Evolutionary conservation across 2,888 invertebrate genomes (phyloP).

Genomic region (Neoascia interrupta): DNA sequence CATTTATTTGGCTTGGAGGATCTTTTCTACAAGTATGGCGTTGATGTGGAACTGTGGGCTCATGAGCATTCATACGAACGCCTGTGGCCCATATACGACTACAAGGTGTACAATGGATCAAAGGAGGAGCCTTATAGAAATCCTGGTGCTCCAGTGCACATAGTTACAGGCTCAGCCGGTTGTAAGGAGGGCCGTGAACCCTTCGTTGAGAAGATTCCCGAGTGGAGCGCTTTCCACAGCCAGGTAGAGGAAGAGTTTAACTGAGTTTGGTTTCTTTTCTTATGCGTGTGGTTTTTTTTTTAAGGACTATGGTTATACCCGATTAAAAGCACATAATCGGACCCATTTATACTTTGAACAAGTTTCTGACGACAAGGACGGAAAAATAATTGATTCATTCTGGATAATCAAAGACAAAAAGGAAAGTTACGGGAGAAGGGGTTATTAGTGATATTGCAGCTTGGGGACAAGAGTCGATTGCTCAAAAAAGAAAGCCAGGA

Average conservation of each 20-base stretch:
- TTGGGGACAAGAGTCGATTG: too few species aligned
- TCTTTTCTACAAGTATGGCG: constrained; percentile 91
- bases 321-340: constrained; percentile 88
- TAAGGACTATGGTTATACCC: constrained; percentile 96
- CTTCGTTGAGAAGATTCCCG: constrained; percentile 82
- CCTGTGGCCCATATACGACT: constrained; percentile 95
- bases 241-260: constrained; percentile 72
- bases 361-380: constrained; percentile 87
- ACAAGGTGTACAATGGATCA: constrained; percentile 85
- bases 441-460: too few species aligned
- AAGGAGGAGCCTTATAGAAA: constrained; percentile 81
- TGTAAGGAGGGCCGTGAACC: constrained; percentile 91
- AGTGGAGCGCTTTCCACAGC: constrained; percentile 92
- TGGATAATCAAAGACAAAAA: constrained; percentile 83
- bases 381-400: constrained; percentile 85
- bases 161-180: constrained; percentile 95
- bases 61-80: constrained; percentile 99
- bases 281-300: constrained; percentile 42
- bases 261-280: neutral
- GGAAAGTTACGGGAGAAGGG: constrained; percentile 71
- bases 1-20: constrained; percentile 89
- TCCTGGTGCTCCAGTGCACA: constrained; percentile 92
- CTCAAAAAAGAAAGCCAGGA: too few species aligned
- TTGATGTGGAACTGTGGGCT: constrained; percentile 97
- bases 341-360: constrained; percentile 96